Evolutionary conservation across 2,797 vertebrate species (phyloP).

Genomic region (Onychomys arenicola): DNA sequence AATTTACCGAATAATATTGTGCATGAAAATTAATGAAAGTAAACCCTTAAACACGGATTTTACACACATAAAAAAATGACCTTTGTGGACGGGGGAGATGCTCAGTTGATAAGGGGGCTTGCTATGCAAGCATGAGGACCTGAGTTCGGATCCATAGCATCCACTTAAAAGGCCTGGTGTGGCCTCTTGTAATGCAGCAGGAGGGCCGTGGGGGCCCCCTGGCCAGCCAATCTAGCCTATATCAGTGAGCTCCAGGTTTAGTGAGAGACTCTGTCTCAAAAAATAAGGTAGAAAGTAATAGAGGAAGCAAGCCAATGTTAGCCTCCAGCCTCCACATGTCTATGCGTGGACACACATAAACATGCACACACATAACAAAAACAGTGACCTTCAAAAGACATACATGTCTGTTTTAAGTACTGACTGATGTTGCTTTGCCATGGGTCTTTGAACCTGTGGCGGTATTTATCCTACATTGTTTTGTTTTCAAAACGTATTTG

Average conservation of each 20-base stretch:
- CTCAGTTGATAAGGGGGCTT: background rate
- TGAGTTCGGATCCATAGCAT: background rate
- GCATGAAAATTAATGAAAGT: background rate
- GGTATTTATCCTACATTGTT: conserved; percentile 9
- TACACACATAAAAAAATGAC: background rate
- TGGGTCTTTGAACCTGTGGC: background rate
- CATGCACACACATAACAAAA: background rate
- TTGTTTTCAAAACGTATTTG: conserved; percentile 38
- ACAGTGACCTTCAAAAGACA: background rate
- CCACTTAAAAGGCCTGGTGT: background rate
- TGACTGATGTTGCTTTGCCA: conserved; percentile 4
- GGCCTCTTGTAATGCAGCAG: background rate
- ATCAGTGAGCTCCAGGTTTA: background rate
- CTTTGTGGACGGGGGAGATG: background rate
- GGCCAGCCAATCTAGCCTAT: background rate
- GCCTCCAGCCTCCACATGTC: background rate
- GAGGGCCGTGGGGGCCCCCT: background rate
- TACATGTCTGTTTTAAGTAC: background rate
- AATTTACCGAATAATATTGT: conserved; percentile 19
- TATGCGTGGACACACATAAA: too few relatives aligned
- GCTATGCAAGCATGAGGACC: background rate
- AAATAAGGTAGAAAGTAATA: background rate
- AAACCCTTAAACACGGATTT: background rate
- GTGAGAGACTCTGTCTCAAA: background rate
- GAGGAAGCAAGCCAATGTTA: background rate